Base-by-base conservation (phyloP, 2,888 invertebrate genomes). In the Syritta pipiens region DNA sequence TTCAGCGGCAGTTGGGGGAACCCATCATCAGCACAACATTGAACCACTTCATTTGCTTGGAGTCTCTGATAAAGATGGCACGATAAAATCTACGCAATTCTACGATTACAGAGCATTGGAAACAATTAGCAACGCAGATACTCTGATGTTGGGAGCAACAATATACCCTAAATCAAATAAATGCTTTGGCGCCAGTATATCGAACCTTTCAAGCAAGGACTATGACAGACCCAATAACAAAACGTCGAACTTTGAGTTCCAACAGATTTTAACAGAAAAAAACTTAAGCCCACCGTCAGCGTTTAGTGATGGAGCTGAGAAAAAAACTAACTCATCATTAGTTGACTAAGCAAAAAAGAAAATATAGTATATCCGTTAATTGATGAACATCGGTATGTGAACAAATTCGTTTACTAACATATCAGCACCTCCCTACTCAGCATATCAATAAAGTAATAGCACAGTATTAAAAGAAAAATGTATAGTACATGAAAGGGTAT, bases 251-350 rank as follows among this genome's bases (percentile, higher is more conserved):
- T 74, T 83, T 46, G 85, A 85, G 40, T 84, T 84, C 42, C 84
- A 86, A 46, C 84, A 85, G 44, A 84, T 85, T 51, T 82, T 85
- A 20, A 84, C 72, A 57, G 85, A 85, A 26, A 86, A 86, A 55
- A 87, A 86, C 77, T 81, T 87, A 4, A 87, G 88, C 81, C 87
- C 87, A 63, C 88, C 90, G 63, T 90, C 90, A 74, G 90, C 90
- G 53, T 90, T 90, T 81, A 89, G 89, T 72, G 90, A 90, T 81
- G 88, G 87, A 79, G 72, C 75, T n/a, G 63, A 68, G 30, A 60
- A 75, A 26, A 48, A 20, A 5, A 12, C 26, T n/a, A 3, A 20
- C 22, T n/a, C 55, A 14, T 12, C 46, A 10, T 32, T 28, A 32
- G 28, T 22, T 20, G 35, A 37, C 4, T 17, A n/a, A n/a, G n/a